phyloP scores from a whole-genome alignment of 2,113 vertebrate species.

The Rhagologus leucostigma region DNA sequence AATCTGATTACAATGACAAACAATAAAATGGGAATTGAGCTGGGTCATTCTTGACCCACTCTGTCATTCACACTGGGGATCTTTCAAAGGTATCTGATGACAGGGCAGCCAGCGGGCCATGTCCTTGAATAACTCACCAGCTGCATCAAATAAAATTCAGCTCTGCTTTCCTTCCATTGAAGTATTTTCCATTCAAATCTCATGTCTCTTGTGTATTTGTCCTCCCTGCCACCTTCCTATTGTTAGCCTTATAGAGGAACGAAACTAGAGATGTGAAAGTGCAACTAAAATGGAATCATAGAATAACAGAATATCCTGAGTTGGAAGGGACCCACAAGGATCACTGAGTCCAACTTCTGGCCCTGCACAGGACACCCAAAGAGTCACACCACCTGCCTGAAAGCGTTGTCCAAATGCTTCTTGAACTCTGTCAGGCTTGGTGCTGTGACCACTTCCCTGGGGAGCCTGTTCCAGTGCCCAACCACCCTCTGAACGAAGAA shows the following conservation, averaged over 20 bases:
- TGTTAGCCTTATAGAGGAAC: not conserved
- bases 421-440: not conserved
- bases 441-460: not conserved
- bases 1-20: constrained; percentile 56
- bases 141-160: not conserved
- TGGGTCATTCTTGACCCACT: constrained; percentile 18
- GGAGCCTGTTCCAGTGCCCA: not conserved
- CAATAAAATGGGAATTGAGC: constrained; percentile 32
- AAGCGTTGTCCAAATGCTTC: not conserved
- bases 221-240: not conserved
- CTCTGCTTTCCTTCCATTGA: not conserved
- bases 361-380: too few relatives aligned
- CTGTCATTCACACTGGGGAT: not conserved
- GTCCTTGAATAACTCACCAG: constrained; percentile 36
- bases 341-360: not conserved
- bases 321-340: not conserved
- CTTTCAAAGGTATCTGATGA: constrained; percentile 7
- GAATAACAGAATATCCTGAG: not conserved
- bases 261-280: not conserved
- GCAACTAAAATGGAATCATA: not conserved
- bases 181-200: not conserved
- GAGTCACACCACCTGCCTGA: accelerated
- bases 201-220: not conserved
- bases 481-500: not conserved
- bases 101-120: not conserved